Evolutionary conservation across 2,888 invertebrate genomes (phyloP), one percentile per base, ranked within the genome.

Genomic region (Andrena praecox): DNA sequence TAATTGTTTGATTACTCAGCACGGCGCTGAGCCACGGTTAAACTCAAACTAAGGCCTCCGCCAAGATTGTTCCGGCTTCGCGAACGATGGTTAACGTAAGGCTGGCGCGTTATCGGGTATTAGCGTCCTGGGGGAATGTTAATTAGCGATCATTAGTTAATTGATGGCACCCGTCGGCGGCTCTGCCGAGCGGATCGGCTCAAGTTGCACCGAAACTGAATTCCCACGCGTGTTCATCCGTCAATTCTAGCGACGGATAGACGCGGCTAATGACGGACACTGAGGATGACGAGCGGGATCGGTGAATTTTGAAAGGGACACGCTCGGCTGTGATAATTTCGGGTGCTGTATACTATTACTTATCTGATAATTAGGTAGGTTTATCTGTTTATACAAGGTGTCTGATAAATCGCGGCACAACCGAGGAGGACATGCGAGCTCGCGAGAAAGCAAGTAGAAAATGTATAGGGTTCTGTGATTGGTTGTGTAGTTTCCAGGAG

Each of bases 1-100:
- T 94, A 94, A 94, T 94, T 94, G 93, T 94, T 93, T 93, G 94
- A 94, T 94, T 93, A 94, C 93, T 94, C 93, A 94, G 94, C 93
- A 93, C 91, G 89, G 87, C 90, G 90, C 91, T 91, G 93, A 92
- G 91, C 91, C 89, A 91, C 91, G 92, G 90, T 91, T 92, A 91
- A 93, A 93, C 92, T 93, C 91, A 90, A 92, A 93, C 93, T 93
- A 90, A 90, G 89, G 88, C 88, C 89, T 90, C 86, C 87, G 85
- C 87, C 90, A 91, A 91, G 92, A 93, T 90, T 91, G 87, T 82
- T 90, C 87, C 84, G 85, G 72, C 72, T 81, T 60, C 80, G 60
- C 82, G 63, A 71, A 77, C 84, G 84, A 82, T 78, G 85, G 79
- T 86, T 88, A 88, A 84, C 82, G 85, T 84, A 87, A 87, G 89